These are phyloP conservation scores for Ornithorhynchus anatinus DNA, from an alignment of 2,113 vertebrate species.

Conservation along the genomic window DNA sequence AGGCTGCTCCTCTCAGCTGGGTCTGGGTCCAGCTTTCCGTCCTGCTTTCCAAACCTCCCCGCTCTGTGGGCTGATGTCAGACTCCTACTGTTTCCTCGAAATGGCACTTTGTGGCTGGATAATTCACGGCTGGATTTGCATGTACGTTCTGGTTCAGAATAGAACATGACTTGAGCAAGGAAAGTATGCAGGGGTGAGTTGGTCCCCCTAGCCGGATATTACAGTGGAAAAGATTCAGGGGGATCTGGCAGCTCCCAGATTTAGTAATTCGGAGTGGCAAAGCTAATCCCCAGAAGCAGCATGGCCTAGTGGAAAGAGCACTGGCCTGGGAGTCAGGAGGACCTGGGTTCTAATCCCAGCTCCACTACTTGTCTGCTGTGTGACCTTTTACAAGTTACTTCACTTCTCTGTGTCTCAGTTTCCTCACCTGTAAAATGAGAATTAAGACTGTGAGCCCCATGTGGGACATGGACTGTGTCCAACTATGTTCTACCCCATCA, in stretches of 20 bases:
- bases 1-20: neutral
- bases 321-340: too few relatives aligned
- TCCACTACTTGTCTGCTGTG: too few relatives aligned
- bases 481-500: too few relatives aligned
- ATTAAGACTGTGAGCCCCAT: too few relatives aligned
- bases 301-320: too few relatives aligned
- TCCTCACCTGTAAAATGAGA: too few relatives aligned
- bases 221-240: conserved; percentile 29
- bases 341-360: too few relatives aligned
- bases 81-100: conserved; percentile 12
- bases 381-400: too few relatives aligned
- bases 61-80: neutral
- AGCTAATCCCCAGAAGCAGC: too few relatives aligned
- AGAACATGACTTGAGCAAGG: neutral
- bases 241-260: conserved; percentile 24
- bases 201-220: conserved; percentile 22
- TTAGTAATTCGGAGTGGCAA: too few relatives aligned
- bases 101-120: conserved; percentile 18
- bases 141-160: neutral
- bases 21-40: conserved; percentile 13
- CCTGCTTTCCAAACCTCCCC: neutral
- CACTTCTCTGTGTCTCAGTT: too few relatives aligned
- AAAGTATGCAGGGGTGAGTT: conserved; percentile 17
- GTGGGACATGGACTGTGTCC: too few relatives aligned
- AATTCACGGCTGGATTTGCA: conserved; percentile 18